These are phyloP conservation scores for Struthio camelus DNA, from an alignment of 2,113 vertebrate genomes.

Conservation along the genomic window DNA sequence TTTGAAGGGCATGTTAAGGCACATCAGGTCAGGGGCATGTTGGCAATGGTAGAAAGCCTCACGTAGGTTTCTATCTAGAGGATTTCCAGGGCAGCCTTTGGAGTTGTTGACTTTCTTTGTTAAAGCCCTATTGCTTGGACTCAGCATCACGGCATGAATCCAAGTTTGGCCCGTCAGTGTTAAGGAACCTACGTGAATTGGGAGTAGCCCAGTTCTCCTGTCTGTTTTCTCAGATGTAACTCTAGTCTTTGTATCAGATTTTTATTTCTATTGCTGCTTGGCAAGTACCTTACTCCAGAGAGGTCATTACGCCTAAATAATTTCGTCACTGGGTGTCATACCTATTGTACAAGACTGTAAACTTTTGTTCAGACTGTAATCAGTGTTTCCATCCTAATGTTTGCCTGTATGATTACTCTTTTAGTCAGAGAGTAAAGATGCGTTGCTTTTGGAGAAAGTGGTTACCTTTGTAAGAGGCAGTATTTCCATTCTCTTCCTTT, in stretches of 20 bases:
- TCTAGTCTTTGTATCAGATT: background rate
- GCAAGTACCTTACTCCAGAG: background rate
- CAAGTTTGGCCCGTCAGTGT: background rate
- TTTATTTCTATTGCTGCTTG: background rate
- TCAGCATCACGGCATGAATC: rapidly evolving
- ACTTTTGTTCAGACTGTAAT: background rate
- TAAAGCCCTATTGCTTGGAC: background rate
- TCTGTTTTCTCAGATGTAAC: background rate
- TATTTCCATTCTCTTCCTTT: background rate
- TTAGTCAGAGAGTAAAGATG: background rate
- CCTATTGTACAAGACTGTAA: background rate
- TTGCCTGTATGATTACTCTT: background rate
- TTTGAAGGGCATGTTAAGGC: background rate
- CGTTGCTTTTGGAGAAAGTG: background rate
- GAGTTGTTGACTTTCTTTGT: background rate
- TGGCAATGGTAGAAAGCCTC: background rate
- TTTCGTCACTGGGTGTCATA: background rate
- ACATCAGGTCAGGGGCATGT: background rate
- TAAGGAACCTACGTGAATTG: background rate
- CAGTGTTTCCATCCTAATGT: background rate
- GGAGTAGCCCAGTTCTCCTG: background rate
- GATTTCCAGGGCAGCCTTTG: background rate
- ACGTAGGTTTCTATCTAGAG: background rate
- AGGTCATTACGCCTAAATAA: background rate
- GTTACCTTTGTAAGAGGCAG: background rate